phyloP scores from a whole-genome alignment of 1,140 invertebrate species.

The Protaetia brevitarsis region DNA sequence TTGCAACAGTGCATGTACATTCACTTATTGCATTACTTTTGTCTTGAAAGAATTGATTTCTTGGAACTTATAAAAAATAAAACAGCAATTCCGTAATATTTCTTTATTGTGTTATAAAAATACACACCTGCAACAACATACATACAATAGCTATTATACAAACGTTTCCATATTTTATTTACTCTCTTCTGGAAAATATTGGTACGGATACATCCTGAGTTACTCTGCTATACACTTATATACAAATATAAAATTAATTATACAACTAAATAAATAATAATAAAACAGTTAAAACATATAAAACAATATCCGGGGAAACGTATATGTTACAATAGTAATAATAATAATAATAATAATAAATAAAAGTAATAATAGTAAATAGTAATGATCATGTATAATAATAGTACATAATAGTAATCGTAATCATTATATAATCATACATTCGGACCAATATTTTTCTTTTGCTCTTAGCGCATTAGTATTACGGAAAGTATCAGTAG shows the following conservation, averaged over 20 bases:
- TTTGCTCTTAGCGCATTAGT: background rate
- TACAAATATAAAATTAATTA: conserved; percentile 24
- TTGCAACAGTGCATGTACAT: too few relatives aligned
- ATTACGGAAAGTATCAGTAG: conserved; percentile 10
- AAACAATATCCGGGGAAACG: conserved; percentile 14
- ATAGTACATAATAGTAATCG: too few relatives aligned
- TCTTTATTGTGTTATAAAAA: conserved; percentile 23
- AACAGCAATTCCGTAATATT: background rate
- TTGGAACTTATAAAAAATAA: too few relatives aligned
- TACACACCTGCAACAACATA: conserved; percentile 22
- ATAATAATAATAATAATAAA: background rate
- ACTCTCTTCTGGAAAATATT: conserved; percentile 18
- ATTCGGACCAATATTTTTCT: conserved; percentile 19
- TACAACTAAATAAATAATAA: conserved; percentile 25
- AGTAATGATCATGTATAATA: too few relatives aligned
- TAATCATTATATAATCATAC: too few relatives aligned
- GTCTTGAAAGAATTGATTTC: too few relatives aligned
- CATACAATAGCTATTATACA: conserved; percentile 21
- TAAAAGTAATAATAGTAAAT: background rate
- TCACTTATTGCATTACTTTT: too few relatives aligned
- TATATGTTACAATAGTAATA: conserved; percentile 11
- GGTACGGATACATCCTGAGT: conserved; percentile 25
- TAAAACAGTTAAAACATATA: conserved; percentile 22
- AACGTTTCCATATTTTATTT: conserved; percentile 5
- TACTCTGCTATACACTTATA: conserved; percentile 19